phyloP scores from a whole-genome alignment of 2,888 invertebrate genomes.

The Alloscopus bannaensis region DNA sequence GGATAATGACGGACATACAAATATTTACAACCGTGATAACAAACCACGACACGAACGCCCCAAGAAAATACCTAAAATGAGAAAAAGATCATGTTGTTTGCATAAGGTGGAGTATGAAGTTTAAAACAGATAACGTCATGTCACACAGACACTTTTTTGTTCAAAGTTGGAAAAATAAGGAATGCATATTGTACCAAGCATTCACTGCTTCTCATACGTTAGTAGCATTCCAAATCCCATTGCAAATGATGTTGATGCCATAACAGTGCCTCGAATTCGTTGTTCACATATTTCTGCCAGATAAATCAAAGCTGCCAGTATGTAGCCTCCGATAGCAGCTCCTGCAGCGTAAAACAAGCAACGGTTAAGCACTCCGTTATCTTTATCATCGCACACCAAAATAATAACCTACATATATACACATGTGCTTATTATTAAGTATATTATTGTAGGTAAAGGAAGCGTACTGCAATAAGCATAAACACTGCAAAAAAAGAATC shows the following conservation, averaged over 20 bases:
- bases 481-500: too few species aligned
- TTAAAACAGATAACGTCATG: background rate
- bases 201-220: slow-evolving; percentile 54
- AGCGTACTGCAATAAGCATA: too few species aligned
- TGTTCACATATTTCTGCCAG: slow-evolving; percentile 90
- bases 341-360: slow-evolving; percentile 79
- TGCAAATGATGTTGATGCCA: slow-evolving; percentile 47
- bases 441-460: too few species aligned
- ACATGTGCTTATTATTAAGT: background rate
- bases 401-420: background rate
- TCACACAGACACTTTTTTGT: too few species aligned
- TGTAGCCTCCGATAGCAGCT: slow-evolving; percentile 86
- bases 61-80: slow-evolving; percentile 82
- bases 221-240: slow-evolving; percentile 65
- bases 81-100: too few species aligned
- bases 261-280: slow-evolving; percentile 79
- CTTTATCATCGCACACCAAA: too few species aligned
- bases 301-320: slow-evolving; percentile 90
- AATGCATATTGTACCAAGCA: too few species aligned
- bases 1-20: slow-evolving; percentile 83
- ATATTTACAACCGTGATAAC: slow-evolving; percentile 82
- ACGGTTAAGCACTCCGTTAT: too few species aligned
- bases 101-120: background rate
- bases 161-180: too few species aligned
- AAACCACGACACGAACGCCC: slow-evolving; percentile 81